Evolutionary conservation across 2,888 invertebrate genomes (phyloP).

Genomic region (Dexiosoma caninum): DNA sequence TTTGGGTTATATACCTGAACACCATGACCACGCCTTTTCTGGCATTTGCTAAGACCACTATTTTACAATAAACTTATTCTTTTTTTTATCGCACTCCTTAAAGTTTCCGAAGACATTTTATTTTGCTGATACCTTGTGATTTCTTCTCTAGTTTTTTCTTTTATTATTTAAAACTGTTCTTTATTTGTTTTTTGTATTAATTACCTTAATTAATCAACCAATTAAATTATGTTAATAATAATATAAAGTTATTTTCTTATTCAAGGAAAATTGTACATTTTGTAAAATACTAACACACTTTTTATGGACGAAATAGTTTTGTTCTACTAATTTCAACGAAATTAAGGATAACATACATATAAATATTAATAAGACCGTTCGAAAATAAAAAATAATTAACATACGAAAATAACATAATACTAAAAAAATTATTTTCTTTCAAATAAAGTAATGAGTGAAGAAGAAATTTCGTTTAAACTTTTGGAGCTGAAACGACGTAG

Average conservation of each 20-base stretch:
- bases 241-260: neutral
- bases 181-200: constrained; percentile 37
- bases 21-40: constrained; percentile 72
- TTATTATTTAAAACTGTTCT: constrained; percentile 23
- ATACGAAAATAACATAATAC: neutral
- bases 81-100: neutral
- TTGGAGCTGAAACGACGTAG: too few species aligned
- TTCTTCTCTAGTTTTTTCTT: neutral
- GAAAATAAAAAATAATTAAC: constrained; percentile 43
- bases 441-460: too few species aligned
- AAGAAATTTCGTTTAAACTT: too few species aligned
- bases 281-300: constrained; percentile 58
- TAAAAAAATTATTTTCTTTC: too few species aligned
- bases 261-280: constrained; percentile 51
- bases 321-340: constrained; percentile 44
- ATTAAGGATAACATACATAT: constrained; percentile 6
- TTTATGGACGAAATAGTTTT: constrained; percentile 30
- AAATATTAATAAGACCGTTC: constrained; percentile 17
- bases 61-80: neutral
- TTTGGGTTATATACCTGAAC: constrained; percentile 79
- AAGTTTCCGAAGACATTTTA: neutral
- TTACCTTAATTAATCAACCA: constrained; percentile 17
- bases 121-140: constrained; percentile 48
- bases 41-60: constrained; percentile 71
- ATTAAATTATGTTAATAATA: constrained; percentile 26